Base-by-base conservation (phyloP, 2,113 vertebrate species). In the Nettapus auritus region DNA sequence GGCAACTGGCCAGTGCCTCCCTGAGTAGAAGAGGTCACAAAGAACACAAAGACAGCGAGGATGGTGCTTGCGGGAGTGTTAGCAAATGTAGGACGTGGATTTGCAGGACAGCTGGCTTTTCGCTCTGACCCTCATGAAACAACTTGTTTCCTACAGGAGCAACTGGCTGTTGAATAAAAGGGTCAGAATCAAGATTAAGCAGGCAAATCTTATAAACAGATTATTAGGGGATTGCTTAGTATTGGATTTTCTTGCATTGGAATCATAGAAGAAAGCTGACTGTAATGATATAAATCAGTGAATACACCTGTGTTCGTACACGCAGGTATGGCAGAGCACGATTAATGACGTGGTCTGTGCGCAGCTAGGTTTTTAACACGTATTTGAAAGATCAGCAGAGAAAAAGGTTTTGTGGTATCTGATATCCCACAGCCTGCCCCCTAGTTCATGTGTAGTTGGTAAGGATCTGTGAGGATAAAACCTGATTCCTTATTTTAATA, bases 171-270 rank as follows among this genome's bases (percentile, higher is more conserved):
- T 42, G 89, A 77, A 57, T 83, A 74, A 36, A 80, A 53, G 1
- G 31, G 60, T 59, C 85, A 82, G 52, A 48, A 85, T 84, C 55
- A 70, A 90, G 93, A 84, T 81, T 46, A 83, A 93, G 71, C 1
- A 20, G 90, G 79, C 67, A 90, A 93, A 93, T 93, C 73, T 69
- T 86, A 44, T 13, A 57, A 86, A 92, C 86, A 86, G 60, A 59
- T 95, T 66, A 67, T 34, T 10, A 52, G 64, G 29, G 69, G 42
- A 67, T 91, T 89, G 73, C 33, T 1, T 55, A 78, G 46, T n/a
- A 40, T 63, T 94, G 77, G 77, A 50, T 78, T 94, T 84, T 86
- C 79, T 88, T 95, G 69, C 74, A 29, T 4, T 71, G 64, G 66
- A 93, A 67, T 81, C 16, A 22, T 14, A 75, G 78, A 15, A 48